Evolutionary conservation across 2,797 vertebrate species (phyloP), one percentile per base, ranked within the genome.

Genomic region (Mormyrus hasselquistii): DNA sequence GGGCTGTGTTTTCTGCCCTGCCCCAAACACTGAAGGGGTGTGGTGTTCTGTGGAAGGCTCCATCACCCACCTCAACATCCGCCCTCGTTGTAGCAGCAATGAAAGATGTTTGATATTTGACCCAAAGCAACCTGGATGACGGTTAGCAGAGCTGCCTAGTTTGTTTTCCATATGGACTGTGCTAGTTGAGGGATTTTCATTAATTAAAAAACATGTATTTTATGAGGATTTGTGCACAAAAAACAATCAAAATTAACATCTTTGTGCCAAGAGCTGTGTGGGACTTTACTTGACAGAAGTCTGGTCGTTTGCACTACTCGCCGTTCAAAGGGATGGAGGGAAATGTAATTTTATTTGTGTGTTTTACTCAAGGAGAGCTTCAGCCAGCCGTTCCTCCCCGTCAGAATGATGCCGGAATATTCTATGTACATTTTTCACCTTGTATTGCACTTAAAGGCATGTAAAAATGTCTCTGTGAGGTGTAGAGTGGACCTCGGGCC

Each of bases 31-130:
- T 86, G 92, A 92, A 91, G 92, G 55, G 65, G 88, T 9, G 91
- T 91, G 92, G 91, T 90, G 94, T 91, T 90, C 90, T 57, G 79
- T 85, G 89, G 84, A 44, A 14, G 90, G 91, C 93, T 93, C 93
- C 41, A 84, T 12, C 47, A 84, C 44, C 44, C n/a, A 22, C 22
- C n/a, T 12, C 8, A 84, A 52, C n/a, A 50, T 84, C 47, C 47
- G 25, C 82, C 47, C 9, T 84, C 82, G 22, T 49, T 50, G 82
- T n/a, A 47, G n/a, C 47, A 52, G n/a, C 47, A 84, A 52, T 12
- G 82, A 84, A 84, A 79, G n/a, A 47, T 12, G 47, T 25, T 84
- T 52, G 10, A 52, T n/a, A 84, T 44, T 84, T 84, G n/a, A 52
- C 82, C 82, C n/a, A 84, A 49, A 84, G 47, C n/a, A 29, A 47